A percentile compares a stretch with the other conserved stretches of the same genome.
Conservation (phyloP, 2,797 vertebrate genomes). For the Phataginus tricuspis region DNA sequence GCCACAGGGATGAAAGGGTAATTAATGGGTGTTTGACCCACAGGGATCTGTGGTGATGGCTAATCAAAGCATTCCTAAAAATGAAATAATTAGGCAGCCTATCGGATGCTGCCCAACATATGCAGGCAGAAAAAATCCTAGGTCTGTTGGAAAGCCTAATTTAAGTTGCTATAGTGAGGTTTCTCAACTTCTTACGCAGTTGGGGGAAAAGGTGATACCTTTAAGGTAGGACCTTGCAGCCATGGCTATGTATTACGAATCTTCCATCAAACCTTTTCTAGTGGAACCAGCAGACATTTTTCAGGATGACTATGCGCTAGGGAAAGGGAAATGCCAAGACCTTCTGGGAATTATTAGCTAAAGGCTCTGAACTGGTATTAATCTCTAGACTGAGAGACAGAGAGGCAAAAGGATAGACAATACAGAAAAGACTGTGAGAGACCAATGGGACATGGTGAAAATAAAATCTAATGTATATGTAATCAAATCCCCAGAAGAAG, state of each 20-base stretch:
- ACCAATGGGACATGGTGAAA: not conserved
- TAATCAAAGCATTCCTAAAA: not conserved
- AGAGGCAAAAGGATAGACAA: not conserved
- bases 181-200: not conserved
- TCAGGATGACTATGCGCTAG: not conserved
- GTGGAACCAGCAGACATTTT: not conserved
- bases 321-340: not conserved
- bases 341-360: not conserved
- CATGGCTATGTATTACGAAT: not conserved
- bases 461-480: not conserved
- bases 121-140: not conserved
- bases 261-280: not conserved
- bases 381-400: not conserved
- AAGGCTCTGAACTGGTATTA: not conserved
- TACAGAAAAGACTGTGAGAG: not conserved
- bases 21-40: not conserved
- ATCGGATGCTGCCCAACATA: not conserved
- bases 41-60: not conserved
- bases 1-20: not conserved
- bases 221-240: not conserved
- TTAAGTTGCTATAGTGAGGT: not conserved
- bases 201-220: not conserved
- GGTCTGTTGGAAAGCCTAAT: not conserved
- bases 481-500: not conserved
- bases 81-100: constrained; percentile 4